A percentile compares a stretch with the other conserved stretches of the same genome.
These are phyloP conservation scores for Sarcophaga variegata DNA, from an alignment of 2,888 invertebrate genomes.

Conservation along the genomic window DNA sequence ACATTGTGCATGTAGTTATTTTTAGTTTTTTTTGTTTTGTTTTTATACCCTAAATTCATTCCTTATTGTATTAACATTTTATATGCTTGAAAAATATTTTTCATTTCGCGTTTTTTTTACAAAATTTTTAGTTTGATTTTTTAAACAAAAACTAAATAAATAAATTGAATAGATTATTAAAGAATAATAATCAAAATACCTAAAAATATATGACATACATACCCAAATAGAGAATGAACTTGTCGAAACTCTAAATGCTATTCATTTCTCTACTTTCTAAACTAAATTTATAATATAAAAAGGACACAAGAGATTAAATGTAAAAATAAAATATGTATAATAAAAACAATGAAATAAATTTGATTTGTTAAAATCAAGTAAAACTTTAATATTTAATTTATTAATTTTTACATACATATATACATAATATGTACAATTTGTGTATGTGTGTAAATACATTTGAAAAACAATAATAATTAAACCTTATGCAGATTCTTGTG, in stretches of 20 bases:
- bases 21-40: background rate
- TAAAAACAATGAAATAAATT: slow-evolving; percentile 6
- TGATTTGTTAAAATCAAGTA: background rate
- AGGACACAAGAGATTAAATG: background rate
- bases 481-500: slow-evolving; percentile 86
- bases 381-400: too few relatives aligned
- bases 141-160: background rate
- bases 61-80: background rate
- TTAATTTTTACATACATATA: background rate
- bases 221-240: background rate
- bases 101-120: background rate
- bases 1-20: background rate
- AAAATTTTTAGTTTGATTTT: background rate
- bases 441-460: background rate
- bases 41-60: background rate
- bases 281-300: background rate
- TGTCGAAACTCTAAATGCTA: background rate
- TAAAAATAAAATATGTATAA: slow-evolving; percentile 2
- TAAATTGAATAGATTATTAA: background rate
- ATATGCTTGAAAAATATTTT: background rate
- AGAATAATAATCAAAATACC: background rate
- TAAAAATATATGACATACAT: background rate
- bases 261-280: background rate
- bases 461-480: background rate
- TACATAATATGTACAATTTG: background rate